Percentiles rank a stretch among this genome's conserved stretches.
phyloP scores from a whole-genome alignment of 35 echinoderm and acorn worm genomes.

The Ophiothrix spiculata region DNA sequence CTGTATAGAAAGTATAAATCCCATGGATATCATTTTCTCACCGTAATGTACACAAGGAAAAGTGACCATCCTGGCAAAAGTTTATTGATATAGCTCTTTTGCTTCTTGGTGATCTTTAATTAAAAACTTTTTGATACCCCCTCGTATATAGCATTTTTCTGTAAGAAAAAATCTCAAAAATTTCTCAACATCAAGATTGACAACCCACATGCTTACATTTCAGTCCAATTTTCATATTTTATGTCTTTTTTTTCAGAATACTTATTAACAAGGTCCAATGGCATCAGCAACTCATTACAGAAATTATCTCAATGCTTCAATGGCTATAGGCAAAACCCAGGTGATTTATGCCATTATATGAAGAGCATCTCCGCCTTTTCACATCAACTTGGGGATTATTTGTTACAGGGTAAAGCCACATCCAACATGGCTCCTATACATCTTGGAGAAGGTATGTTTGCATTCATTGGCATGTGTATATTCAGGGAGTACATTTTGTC shows the following conservation, averaged over 20 bases:
- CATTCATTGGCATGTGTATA: too few species aligned
- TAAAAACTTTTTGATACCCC: too few species aligned
- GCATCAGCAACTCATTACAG: constrained; percentile 46
- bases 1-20: too few species aligned
- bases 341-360: constrained; percentile 58
- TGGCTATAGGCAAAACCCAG: constrained; percentile 49
- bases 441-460: constrained; percentile 73
- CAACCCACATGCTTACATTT: too few species aligned
- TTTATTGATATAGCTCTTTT: too few species aligned
- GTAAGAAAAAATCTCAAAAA: not conserved
- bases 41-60: too few species aligned
- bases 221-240: not conserved
- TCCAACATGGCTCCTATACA: constrained; percentile 88
- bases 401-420: constrained; percentile 90
- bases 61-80: too few species aligned
- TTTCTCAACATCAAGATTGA: too few species aligned
- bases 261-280: constrained; percentile 59
- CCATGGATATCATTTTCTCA: too few species aligned
- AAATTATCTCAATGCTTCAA: constrained; percentile 56
- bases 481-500: too few species aligned
- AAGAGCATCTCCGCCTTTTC: constrained; percentile 60
- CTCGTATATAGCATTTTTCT: too few species aligned
- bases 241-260: constrained; percentile 63
- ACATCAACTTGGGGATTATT: constrained; percentile 63
- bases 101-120: too few species aligned